phyloP scores from a whole-genome alignment of 2,113 vertebrate species.

The Dinomys branickii region DNA sequence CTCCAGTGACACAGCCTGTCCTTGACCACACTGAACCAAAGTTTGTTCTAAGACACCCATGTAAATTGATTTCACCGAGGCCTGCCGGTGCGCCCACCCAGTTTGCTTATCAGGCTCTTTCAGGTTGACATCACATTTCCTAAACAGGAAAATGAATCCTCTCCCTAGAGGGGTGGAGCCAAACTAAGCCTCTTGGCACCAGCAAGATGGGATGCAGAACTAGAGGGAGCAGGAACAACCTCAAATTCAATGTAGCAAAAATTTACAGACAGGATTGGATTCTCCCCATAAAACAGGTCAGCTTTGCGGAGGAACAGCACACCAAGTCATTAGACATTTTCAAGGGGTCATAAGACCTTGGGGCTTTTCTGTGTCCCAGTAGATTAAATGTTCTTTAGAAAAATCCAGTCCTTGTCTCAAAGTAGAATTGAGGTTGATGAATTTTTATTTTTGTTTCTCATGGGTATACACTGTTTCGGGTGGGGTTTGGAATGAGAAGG shows the following conservation, averaged over 20 bases:
- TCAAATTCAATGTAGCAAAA: background rate
- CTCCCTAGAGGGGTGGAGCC: background rate
- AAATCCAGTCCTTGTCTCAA: background rate
- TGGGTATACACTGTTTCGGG: background rate
- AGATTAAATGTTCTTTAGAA: background rate
- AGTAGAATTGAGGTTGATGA: background rate
- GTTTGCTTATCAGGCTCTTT: conserved; percentile 12
- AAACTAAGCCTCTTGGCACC: conserved; percentile 6
- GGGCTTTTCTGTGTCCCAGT: background rate
- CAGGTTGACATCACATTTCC: conserved; percentile 8
- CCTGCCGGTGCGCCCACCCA: background rate
- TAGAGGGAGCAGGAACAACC: background rate
- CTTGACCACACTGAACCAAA: conserved; percentile 17
- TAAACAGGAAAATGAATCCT: conserved; percentile 38
- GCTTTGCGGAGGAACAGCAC: background rate
- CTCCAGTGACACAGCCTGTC: conserved; percentile 37
- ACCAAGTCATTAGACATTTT: background rate
- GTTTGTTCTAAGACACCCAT: conserved; percentile 40
- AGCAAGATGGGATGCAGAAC: background rate
- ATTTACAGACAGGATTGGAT: background rate
- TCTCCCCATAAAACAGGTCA: background rate
- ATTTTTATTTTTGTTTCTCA: conserved; percentile 14
- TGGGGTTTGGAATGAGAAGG: background rate
- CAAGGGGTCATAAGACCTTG: background rate
- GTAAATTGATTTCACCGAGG: background rate